These are phyloP conservation scores for Balaenoptera acutorostrata DNA, from an alignment of 2,113 vertebrate genomes.

Conservation along the genomic window DNA sequence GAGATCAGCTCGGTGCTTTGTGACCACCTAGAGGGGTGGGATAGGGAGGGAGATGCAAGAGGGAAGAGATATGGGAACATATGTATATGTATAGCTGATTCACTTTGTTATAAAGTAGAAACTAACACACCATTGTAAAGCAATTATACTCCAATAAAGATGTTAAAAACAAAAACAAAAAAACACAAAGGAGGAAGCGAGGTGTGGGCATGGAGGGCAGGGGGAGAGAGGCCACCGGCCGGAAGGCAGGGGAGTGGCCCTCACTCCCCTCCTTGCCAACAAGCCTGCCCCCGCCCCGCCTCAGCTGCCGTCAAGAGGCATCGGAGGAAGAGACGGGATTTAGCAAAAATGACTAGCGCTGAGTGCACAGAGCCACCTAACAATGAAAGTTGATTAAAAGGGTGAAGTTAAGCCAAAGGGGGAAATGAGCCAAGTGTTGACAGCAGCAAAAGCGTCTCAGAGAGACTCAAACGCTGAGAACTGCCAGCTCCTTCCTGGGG, in stretches of 20 bases:
- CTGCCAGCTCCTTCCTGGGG: background rate
- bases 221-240: fast-evolving
- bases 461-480: background rate
- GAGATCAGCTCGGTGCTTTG: too few species aligned
- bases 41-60: too few species aligned
- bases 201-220: fast-evolving
- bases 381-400: slow-evolving; percentile 36
- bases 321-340: background rate
- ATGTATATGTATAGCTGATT: too few species aligned
- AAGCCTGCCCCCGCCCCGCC: background rate
- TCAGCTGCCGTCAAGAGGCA: background rate
- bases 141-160: too few species aligned
- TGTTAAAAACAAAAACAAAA: too few species aligned
- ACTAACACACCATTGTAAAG: too few species aligned
- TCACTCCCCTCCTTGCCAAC: background rate
- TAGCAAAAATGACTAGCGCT: slow-evolving; percentile 3
- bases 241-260: fast-evolving
- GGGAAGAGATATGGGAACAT: too few species aligned
- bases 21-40: too few species aligned
- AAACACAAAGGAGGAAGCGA: background rate
- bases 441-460: background rate
- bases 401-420: background rate
- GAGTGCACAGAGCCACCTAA: background rate
- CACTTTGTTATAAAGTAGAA: too few species aligned
- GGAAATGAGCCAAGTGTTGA: slow-evolving; percentile 22